A percentile compares a stretch with the other conserved stretches of the same genome.
These are phyloP conservation scores for Oxygymnocypris stewartii DNA, from an alignment of 2,113 vertebrate genomes.

Conservation along the genomic window DNA sequence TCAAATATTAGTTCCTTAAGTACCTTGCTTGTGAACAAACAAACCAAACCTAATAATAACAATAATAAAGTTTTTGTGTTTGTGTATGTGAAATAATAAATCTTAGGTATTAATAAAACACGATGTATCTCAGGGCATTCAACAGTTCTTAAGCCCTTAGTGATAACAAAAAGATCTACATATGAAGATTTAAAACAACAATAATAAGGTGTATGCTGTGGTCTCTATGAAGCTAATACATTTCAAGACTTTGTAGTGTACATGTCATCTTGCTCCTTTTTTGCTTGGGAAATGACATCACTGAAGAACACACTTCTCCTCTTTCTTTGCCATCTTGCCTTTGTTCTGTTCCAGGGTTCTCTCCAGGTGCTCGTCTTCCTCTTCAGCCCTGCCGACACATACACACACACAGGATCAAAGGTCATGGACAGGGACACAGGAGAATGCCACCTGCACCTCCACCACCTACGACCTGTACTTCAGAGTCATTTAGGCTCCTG, in stretches of 20 bases:
- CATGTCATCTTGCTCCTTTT: slow-evolving; percentile 6
- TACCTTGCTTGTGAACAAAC: slow-evolving; percentile 65
- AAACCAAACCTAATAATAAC: slow-evolving; percentile 51
- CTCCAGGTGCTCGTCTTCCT: slow-evolving; percentile 98
- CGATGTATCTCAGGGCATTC: slow-evolving; percentile 52
- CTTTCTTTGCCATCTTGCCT: slow-evolving; percentile 99
- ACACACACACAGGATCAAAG: slow-evolving; percentile 63
- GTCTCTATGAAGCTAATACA: slow-evolving; percentile 53
- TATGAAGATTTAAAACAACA: slow-evolving; percentile 45
- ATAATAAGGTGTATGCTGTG: slow-evolving; percentile 55
- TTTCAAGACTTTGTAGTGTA: slow-evolving; percentile 49
- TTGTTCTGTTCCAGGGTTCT: slow-evolving; percentile 98
- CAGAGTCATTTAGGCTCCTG: background rate
- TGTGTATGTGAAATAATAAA: slow-evolving; percentile 51
- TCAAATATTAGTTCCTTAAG: slow-evolving; percentile 47
- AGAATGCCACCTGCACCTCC: slow-evolving; percentile 28
- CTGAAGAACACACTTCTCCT: slow-evolving; percentile 95
- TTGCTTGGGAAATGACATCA: slow-evolving; percentile 69
- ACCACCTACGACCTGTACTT: slow-evolving; percentile 12
- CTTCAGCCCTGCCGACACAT: slow-evolving; percentile 84
- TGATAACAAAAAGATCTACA: slow-evolving; percentile 15
- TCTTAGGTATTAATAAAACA: slow-evolving; percentile 61
- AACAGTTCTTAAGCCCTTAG: slow-evolving; percentile 5
- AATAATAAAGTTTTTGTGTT: background rate
- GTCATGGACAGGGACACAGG: slow-evolving; percentile 16